phyloP scores from a whole-genome alignment of 1,140 invertebrate species.

The Asbolus verrucosus region DNA sequence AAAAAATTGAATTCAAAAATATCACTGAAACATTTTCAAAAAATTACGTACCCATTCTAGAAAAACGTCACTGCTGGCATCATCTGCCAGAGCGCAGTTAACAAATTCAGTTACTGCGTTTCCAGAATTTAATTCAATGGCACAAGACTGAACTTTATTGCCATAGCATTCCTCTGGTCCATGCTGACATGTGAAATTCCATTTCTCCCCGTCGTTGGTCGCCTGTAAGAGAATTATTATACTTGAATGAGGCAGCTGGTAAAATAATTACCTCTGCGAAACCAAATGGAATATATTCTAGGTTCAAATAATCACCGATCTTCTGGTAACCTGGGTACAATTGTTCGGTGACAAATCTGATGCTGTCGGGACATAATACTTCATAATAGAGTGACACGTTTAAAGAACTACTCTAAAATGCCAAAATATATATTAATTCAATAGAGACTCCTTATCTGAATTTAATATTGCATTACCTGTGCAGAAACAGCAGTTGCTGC shows the following conservation, averaged over 20 bases:
- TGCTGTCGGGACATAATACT: slow-evolving; percentile 65
- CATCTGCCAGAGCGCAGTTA: not conserved
- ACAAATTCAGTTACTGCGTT: slow-evolving; percentile 26
- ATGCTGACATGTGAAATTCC: slow-evolving; percentile 70
- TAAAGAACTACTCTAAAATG: slow-evolving; percentile 20
- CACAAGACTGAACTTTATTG: slow-evolving; percentile 73
- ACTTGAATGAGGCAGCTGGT: not conserved
- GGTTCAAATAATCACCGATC: slow-evolving; percentile 46
- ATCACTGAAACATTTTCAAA: not conserved
- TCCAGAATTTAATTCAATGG: slow-evolving; percentile 62
- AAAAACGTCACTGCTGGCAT: not conserved
- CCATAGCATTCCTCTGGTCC: slow-evolving; percentile 72
- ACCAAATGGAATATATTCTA: slow-evolving; percentile 16
- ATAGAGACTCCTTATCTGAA: too few species aligned
- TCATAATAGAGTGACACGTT: slow-evolving; percentile 65
- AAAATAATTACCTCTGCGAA: slow-evolving; percentile 1
- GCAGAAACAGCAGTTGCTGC: too few species aligned
- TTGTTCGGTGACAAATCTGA: slow-evolving; percentile 62
- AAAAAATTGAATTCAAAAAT: not conserved
- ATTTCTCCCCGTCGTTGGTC: slow-evolving; percentile 63
- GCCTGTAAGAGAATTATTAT: not conserved
- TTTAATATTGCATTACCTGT: too few species aligned
- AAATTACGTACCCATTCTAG: not conserved
- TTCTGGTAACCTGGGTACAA: slow-evolving; percentile 47
- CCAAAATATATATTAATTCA: too few species aligned